phyloP scores from a whole-genome alignment of 2,888 invertebrate genomes.

The Synanthedon tipuliformis region DNA sequence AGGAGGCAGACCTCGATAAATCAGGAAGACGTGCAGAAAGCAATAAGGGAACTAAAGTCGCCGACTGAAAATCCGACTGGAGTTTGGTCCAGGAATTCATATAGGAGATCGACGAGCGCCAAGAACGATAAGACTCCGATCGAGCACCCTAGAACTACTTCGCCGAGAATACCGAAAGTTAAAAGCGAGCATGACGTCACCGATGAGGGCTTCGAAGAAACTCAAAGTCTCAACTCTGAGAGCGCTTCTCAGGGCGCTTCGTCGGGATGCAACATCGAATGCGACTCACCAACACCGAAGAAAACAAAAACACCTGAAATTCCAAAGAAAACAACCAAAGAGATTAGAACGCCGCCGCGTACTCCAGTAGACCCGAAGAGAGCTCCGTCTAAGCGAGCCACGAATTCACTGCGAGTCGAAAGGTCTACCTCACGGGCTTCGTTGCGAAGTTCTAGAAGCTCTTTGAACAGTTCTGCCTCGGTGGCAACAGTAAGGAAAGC shows the following conservation, averaged over 20 bases:
- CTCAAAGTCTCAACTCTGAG: slow-evolving; percentile 87
- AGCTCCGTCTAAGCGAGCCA: slow-evolving; percentile 35
- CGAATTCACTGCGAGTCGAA: slow-evolving; percentile 73
- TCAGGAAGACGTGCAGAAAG: slow-evolving; percentile 77
- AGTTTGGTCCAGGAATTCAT: slow-evolving; percentile 67
- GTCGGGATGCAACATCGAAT: slow-evolving; percentile 78
- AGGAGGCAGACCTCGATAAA: slow-evolving; percentile 78
- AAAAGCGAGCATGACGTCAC: slow-evolving; percentile 78
- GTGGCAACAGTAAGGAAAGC: slow-evolving; percentile 82
- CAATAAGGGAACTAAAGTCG: slow-evolving; percentile 74
- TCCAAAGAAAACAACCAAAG: slow-evolving; percentile 68
- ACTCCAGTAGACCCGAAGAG: slow-evolving; percentile 40
- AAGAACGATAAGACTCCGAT: slow-evolving; percentile 26
- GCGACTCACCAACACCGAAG: slow-evolving; percentile 66
- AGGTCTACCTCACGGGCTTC: slow-evolving; percentile 84
- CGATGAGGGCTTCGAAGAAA: slow-evolving; percentile 93
- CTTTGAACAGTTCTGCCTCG: slow-evolving; percentile 84
- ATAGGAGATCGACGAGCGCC: slow-evolving; percentile 41
- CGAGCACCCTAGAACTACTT: slow-evolving; percentile 24
- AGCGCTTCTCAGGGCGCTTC: slow-evolving; percentile 88
- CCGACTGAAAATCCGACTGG: slow-evolving; percentile 73
- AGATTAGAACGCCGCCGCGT: slow-evolving; percentile 48
- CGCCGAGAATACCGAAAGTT: slow-evolving; percentile 64
- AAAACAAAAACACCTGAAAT: slow-evolving; percentile 40
- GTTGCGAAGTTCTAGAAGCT: slow-evolving; percentile 84